These are phyloP conservation scores for Actenoides hombroni DNA, from an alignment of 2,113 vertebrate genomes.

Conservation along the genomic window DNA sequence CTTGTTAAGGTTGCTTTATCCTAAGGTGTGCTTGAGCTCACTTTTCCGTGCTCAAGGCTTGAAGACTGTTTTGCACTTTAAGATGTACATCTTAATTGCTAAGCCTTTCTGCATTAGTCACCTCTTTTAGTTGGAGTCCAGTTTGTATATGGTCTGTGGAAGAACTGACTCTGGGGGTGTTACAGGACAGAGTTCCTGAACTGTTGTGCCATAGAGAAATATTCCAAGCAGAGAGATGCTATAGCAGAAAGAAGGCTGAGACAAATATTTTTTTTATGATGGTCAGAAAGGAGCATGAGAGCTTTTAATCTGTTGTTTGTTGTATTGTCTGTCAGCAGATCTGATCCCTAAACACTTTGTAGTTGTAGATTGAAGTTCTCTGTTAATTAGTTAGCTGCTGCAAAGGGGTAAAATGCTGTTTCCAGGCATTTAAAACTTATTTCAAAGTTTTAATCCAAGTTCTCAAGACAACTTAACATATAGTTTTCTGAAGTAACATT, in stretches of 20 bases:
- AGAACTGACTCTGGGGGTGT: neutral
- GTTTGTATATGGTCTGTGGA: neutral
- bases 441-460: neutral
- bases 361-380: neutral
- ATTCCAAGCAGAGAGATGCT: neutral
- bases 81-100: neutral
- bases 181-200: neutral
- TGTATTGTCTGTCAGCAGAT: neutral
- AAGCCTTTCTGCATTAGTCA: neutral
- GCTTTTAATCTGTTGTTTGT: neutral
- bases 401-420: neutral
- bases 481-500: neutral
- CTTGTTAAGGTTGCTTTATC: neutral
- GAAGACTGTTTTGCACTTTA: neutral
- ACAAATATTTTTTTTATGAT: neutral
- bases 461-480: neutral
- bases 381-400: neutral
- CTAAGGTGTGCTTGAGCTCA: rapidly evolving
- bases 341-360: neutral
- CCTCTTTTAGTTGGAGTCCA: neutral
- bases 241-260: neutral
- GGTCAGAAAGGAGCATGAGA: neutral
- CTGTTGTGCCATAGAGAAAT: rapidly evolving
- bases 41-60: neutral
- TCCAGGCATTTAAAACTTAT: neutral